Evolutionary conservation across 2,797 vertebrate genomes (phyloP).

Genomic region (Aselliscus stoliczkanus): DNA sequence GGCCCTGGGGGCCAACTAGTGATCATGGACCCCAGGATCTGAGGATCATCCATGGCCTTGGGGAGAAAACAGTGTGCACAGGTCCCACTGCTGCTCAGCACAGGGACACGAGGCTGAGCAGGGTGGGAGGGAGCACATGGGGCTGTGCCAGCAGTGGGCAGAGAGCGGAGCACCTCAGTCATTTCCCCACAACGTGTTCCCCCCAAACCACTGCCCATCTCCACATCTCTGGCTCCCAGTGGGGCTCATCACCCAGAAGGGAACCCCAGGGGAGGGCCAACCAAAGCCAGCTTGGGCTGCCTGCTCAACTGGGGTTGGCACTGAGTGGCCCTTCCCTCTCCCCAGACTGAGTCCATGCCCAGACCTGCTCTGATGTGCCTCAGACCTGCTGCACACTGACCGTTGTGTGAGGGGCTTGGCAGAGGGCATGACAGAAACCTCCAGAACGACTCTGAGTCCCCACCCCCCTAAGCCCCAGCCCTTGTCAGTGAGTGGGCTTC

Average conservation of each 20-base stretch:
- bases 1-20: no score
- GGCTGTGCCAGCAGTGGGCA: not conserved
- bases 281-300: not conserved
- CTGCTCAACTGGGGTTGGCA: not conserved
- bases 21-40: not conserved
- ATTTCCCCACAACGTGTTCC: not conserved
- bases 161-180: not conserved
- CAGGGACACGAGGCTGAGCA: not conserved
- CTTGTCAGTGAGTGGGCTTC: not conserved
- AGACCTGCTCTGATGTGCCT: not conserved
- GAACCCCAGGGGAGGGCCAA: no score
- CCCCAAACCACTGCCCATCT: not conserved
- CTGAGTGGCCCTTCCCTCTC: not conserved
- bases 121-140: not conserved
- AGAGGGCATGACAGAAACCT: not conserved
- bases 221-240: not conserved
- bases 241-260: not conserved
- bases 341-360: not conserved
- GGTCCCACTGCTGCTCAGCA: not conserved
- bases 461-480: no score
- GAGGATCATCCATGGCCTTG: not conserved
- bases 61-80: not conserved
- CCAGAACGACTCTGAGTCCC: not conserved
- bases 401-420: not conserved
- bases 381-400: not conserved